Base-by-base conservation (phyloP, 2,113 vertebrate genomes). In the Crotalus viridis region DNA sequence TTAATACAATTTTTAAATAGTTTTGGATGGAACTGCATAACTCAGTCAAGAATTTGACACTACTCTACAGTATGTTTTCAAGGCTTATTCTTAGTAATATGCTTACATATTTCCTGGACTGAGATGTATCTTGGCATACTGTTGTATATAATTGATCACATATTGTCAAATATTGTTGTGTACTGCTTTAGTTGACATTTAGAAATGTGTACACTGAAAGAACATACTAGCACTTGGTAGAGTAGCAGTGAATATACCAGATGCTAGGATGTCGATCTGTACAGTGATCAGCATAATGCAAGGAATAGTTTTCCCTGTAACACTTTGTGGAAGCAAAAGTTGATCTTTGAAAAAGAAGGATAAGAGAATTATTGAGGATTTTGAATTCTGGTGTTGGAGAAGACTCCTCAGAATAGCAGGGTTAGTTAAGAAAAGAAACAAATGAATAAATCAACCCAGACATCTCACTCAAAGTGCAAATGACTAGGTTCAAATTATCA, bases 1-100 rank as follows among this genome's bases (percentile, higher is more conserved):
- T 74, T 61, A 94, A 89, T 95, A 93, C 93, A 88, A 96, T 86
- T 89, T 43, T 0, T n/a, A 91, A 93, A 48, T 90, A 19, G 5
- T 0, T 0, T 89, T 90, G 87, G 17, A 91, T 39, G 46, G 93
- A 91, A 0, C 19, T 94, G 93, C 87, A 85, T 92, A 21, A n/a
- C 4, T 17, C 93, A 90, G 87, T 55, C n/a, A 19, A 4, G 9
- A 3, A 39, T 94, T 39, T 43, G 90, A 93, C 88, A 89, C 28
- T 43, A 81, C 43, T 13, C 39, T 39, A 39, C 39, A 43, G 0
- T 28, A 2, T 8, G 2, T 43, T 90, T 90, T 19, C 19, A 28
- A 13, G 7, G 1, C 10, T 28, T 91, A 22, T 43, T 93, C n/a
- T 52, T 89, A 7, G 0, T 51, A 91, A 52, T 5, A 89, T 19